Percentiles rank a stretch among this genome's conserved stretches.
Evolutionary conservation across 2,797 vertebrate species (phyloP).

Genomic region (Danio tinwini): DNA sequence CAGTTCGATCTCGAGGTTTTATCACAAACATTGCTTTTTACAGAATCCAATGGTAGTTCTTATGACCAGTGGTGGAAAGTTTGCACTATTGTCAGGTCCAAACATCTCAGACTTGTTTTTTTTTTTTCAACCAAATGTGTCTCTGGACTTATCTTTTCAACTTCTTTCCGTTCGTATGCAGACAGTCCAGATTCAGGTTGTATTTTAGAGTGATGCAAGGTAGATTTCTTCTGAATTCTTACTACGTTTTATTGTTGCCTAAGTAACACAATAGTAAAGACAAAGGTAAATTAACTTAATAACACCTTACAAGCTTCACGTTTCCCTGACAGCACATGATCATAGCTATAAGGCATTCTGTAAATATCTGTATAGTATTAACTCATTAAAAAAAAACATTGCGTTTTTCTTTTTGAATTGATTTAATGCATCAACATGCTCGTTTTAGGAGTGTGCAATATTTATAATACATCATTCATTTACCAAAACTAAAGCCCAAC

Average conservation of each 20-base stretch:
- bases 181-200: constrained; percentile 9
- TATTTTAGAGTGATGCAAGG: not conserved
- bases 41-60: not conserved
- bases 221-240: not conserved
- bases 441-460: not conserved
- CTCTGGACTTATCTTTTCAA: constrained; percentile 17
- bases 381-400: not conserved
- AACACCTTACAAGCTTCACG: not conserved
- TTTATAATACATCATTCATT: too few species aligned
- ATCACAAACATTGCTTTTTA: constrained; percentile 22
- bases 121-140: constrained; percentile 14
- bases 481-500: too few species aligned
- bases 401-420: not conserved
- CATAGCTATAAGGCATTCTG: not conserved
- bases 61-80: not conserved
- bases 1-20: constrained; percentile 6
- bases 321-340: not conserved
- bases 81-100: not conserved
- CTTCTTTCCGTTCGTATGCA: constrained; percentile 22
- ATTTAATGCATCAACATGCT: not conserved
- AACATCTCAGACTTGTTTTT: constrained; percentile 33
- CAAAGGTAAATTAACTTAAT: not conserved
- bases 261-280: too few species aligned
- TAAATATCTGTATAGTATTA: not conserved
- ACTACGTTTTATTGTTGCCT: too few species aligned